Conservation (phyloP, 2,113 vertebrate species). For the Lampris incognitus region DNA sequence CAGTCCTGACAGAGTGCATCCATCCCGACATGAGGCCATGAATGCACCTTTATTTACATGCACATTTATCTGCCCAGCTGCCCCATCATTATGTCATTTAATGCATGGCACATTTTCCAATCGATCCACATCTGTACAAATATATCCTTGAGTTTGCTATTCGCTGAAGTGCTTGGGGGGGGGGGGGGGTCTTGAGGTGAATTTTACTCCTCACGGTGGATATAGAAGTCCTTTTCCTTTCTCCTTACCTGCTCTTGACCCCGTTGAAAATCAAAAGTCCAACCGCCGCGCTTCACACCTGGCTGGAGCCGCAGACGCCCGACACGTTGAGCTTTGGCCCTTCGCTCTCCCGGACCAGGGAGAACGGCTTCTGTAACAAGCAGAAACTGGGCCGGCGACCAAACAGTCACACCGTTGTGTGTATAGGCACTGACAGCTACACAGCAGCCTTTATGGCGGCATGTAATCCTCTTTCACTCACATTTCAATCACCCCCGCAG, state of each 20-base stretch:
- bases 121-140: constrained; percentile 66
- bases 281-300: constrained; percentile 56
- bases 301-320: constrained; percentile 47
- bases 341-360: constrained; percentile 29
- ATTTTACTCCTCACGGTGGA: constrained; percentile 16
- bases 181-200: background rate
- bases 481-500: constrained; percentile 72
- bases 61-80: constrained; percentile 77
- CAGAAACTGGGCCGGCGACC: constrained; percentile 50
- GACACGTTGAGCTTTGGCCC: constrained; percentile 10
- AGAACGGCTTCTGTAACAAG: constrained; percentile 36
- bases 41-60: constrained; percentile 81
- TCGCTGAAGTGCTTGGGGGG: constrained; percentile 38
- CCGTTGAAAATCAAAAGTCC: constrained; percentile 44
- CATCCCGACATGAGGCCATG: constrained; percentile 80
- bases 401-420: constrained; percentile 42
- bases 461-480: constrained; percentile 58
- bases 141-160: constrained; percentile 48
- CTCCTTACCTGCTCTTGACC: constrained; percentile 33
- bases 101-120: constrained; percentile 80
- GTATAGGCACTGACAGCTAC: constrained; percentile 26
- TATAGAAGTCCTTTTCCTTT: constrained; percentile 28
- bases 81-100: constrained; percentile 76
- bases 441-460: constrained; percentile 44
- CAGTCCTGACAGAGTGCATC: constrained; percentile 73